Evolutionary conservation across 2,113 vertebrate species (phyloP).

Genomic region (Centropus bengalensis): DNA sequence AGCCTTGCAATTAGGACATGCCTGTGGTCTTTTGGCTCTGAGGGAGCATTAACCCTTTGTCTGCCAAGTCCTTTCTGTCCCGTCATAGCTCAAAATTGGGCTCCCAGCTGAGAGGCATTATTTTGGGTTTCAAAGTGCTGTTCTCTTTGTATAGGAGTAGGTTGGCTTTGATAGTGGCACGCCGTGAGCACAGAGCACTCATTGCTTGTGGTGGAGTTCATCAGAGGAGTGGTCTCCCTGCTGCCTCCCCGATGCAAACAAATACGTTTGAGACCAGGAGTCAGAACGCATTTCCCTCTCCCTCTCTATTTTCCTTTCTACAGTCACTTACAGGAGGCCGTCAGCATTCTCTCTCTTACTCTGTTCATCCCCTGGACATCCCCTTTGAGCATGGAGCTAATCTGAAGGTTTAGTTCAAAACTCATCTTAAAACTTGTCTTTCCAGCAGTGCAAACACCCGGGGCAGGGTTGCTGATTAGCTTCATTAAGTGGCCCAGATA

Average conservation of each 20-base stretch:
- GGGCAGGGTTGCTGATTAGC: neutral
- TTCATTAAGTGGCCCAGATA: neutral
- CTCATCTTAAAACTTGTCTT: neutral
- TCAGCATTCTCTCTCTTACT: neutral
- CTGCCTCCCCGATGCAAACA: neutral
- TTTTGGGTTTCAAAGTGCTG: neutral
- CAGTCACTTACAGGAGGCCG: neutral
- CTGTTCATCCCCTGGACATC: neutral
- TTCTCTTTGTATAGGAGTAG: neutral
- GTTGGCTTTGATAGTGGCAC: neutral
- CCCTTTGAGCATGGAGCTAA: neutral
- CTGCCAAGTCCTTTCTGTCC: neutral
- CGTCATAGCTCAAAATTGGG: neutral
- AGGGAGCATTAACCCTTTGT: slow-evolving; percentile 34
- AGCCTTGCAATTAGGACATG: slow-evolving; percentile 46
- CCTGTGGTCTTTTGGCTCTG: neutral
- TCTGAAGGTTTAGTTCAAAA: neutral
- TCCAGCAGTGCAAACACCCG: neutral
- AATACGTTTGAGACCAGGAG: neutral
- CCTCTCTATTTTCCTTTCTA: neutral
- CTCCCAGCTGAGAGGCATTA: neutral
- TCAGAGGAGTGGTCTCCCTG: neutral
- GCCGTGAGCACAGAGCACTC: neutral
- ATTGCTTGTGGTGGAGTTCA: neutral
- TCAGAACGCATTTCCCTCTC: neutral